These are phyloP conservation scores for Harpalus rubripes DNA, from an alignment of 2,888 invertebrate genomes.

Conservation along the genomic window DNA sequence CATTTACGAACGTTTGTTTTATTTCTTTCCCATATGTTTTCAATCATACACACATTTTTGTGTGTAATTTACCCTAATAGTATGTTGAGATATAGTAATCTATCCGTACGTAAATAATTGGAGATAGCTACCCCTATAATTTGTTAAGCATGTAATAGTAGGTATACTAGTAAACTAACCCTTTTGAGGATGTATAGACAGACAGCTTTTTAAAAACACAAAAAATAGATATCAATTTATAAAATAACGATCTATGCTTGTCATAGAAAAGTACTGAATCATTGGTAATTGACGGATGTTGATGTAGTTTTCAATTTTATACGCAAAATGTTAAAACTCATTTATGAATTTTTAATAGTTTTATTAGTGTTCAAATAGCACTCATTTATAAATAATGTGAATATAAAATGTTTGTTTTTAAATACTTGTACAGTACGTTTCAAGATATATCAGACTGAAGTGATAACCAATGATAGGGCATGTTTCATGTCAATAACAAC, in stretches of 20 bases:
- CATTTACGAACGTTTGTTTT: not conserved
- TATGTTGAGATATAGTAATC: conserved; percentile 8
- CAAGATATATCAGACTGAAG: no score
- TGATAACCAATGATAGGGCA: no score
- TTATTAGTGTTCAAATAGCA: no score
- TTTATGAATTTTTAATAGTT: not conserved
- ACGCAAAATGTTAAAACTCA: not conserved
- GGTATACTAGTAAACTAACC: conserved; percentile 13
- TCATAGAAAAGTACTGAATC: not conserved
- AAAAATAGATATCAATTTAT: not conserved
- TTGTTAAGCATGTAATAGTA: conserved; percentile 41
- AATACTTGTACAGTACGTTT: no score
- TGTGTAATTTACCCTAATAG: conserved; percentile 35
- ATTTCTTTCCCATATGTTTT: conserved; percentile 6
- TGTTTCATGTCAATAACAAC: no score
- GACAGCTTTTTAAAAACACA: not conserved
- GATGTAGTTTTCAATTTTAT: conserved; percentile 2
- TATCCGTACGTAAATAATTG: conserved; percentile 35
- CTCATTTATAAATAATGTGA: no score
- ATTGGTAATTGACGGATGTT: not conserved
- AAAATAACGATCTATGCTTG: not conserved
- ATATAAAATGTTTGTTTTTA: no score
- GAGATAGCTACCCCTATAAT: conserved; percentile 47
- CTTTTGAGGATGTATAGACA: not conserved
- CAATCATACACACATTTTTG: conserved; percentile 23